Percentiles rank a stretch among this genome's conserved stretches.
Evolutionary conservation across 2,888 invertebrate species (phyloP).

Genomic region (Helobdella robusta): DNA sequence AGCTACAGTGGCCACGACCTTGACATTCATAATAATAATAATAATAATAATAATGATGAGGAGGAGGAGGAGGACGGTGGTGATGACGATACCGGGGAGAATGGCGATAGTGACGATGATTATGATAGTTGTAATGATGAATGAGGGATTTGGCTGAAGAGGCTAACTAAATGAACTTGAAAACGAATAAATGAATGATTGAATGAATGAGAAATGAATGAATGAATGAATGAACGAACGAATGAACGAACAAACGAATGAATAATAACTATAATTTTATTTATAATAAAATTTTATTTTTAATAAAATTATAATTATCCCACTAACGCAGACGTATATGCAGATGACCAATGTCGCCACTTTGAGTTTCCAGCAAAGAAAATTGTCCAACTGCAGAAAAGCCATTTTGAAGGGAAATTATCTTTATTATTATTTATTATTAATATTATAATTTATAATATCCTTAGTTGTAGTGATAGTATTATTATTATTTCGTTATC

Average conservation of each 20-base stretch:
- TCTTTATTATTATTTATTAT: no score
- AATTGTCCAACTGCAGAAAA: constrained; percentile 34
- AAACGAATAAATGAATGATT: not conserved
- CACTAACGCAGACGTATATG: constrained; percentile 32
- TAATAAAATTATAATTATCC: not conserved
- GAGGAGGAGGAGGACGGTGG: not conserved
- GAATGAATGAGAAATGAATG: no score
- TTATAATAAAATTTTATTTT: no score
- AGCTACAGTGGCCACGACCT: constrained; percentile 27
- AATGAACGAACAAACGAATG: no score
- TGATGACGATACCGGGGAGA: not conserved
- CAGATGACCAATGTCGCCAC: constrained; percentile 33
- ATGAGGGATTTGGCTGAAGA: not conserved
- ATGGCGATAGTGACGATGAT: not conserved
- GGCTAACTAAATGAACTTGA: not conserved
- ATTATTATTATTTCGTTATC: no score
- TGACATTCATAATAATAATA: not conserved
- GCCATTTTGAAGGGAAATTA: no score
- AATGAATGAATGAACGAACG: no score
- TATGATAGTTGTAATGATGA: not conserved
- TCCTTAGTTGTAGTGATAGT: no score
- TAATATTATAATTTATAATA: no score
- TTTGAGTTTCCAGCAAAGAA: constrained; percentile 37
- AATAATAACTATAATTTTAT: no score
- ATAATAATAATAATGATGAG: not conserved